These are phyloP conservation scores for Pseudomugil gertrudae DNA, from an alignment of 2,797 vertebrate genomes.

Conservation along the genomic window DNA sequence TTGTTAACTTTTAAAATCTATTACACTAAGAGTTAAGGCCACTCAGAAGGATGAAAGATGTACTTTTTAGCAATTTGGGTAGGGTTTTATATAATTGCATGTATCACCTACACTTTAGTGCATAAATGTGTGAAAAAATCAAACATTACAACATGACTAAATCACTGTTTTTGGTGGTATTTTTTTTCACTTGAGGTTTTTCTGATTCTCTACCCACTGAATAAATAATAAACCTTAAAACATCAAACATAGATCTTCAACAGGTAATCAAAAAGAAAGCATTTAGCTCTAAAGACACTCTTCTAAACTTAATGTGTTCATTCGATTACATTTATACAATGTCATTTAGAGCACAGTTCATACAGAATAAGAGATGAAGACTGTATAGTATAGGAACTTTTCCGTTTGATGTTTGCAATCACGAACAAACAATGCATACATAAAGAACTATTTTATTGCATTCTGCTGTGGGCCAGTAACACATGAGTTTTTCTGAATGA, in stretches of 20 bases:
- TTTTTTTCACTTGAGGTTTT: constrained; percentile 18
- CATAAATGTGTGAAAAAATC: too few relatives aligned
- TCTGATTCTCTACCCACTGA: constrained; percentile 31
- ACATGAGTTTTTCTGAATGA: too few relatives aligned
- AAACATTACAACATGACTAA: too few relatives aligned
- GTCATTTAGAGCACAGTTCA: constrained; percentile 15
- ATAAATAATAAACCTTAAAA: constrained; percentile 57
- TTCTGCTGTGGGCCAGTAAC: background rate
- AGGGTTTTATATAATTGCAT: too few relatives aligned
- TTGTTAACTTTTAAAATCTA: too few relatives aligned
- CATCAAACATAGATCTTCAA: constrained; percentile 42
- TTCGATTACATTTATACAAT: background rate
- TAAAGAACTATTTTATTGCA: constrained; percentile 5
- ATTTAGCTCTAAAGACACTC: constrained; percentile 26
- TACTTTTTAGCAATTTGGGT: too few relatives aligned
- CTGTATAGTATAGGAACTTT: constrained; percentile 9
- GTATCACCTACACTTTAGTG: too few relatives aligned
- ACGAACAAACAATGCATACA: background rate
- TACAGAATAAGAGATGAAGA: constrained; percentile 35
- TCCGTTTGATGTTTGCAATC: constrained; percentile 32
- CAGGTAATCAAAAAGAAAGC: constrained; percentile 55
- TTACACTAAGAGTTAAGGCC: too few relatives aligned
- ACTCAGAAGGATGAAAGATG: too few relatives aligned
- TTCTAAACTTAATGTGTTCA: constrained; percentile 11
- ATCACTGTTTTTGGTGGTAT: too few relatives aligned